Evolutionary conservation across 2,113 vertebrate genomes (phyloP).

Genomic region (Arenaria interpres): DNA sequence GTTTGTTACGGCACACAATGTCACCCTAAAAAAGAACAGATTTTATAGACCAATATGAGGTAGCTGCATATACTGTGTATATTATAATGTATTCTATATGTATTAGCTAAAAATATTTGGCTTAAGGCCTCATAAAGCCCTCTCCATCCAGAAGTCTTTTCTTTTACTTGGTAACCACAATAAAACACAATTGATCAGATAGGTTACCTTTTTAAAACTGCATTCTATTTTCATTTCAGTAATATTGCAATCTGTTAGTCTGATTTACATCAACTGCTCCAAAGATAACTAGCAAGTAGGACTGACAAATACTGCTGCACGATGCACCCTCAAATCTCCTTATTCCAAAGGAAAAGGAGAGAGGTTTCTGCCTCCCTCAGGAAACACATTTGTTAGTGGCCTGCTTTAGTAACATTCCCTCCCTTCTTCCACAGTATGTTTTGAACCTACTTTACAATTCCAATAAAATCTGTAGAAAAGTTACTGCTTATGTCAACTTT

Average conservation of each 20-base stretch:
- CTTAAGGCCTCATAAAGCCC: background rate
- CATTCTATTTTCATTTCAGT: background rate
- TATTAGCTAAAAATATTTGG: background rate
- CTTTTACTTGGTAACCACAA: background rate
- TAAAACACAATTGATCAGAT: background rate
- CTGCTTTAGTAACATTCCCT: background rate
- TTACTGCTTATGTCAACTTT: background rate
- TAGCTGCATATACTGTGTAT: background rate
- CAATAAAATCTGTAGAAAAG: background rate
- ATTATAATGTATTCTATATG: background rate
- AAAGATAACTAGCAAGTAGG: background rate
- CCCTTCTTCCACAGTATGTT: background rate
- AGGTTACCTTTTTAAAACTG: background rate
- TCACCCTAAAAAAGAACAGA: background rate
- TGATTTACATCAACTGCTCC: background rate
- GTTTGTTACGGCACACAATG: background rate
- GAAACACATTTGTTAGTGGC: background rate
- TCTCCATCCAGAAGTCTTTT: background rate
- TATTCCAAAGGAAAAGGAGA: background rate
- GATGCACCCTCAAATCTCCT: background rate
- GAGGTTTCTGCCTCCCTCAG: background rate
- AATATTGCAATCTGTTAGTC: background rate
- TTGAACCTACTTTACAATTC: background rate
- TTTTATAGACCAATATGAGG: background rate
- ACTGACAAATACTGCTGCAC: background rate